phyloP scores from a whole-genome alignment of 2,888 invertebrate genomes.

The Cosmopolites sordidus region DNA sequence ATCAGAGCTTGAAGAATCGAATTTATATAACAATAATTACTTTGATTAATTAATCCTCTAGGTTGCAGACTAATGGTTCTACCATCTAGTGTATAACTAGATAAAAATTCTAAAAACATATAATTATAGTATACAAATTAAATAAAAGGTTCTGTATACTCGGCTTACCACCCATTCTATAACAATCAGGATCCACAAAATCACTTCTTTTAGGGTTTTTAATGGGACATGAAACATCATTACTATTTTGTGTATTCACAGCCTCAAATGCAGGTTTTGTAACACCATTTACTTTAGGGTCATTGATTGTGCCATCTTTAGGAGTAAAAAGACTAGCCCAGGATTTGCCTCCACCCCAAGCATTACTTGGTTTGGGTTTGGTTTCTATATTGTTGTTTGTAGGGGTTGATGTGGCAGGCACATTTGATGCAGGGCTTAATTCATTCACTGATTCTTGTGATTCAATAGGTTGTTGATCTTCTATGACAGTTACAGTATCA shows the following conservation, averaged over 20 bases:
- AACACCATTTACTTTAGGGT: conserved; percentile 29
- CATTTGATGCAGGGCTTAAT: background rate
- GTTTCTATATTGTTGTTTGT: background rate
- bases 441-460: background rate
- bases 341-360: conserved; percentile 41
- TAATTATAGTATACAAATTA: too few species aligned
- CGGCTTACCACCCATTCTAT: conserved; percentile 65
- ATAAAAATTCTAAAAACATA: conserved; percentile 69
- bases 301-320: conserved; percentile 26
- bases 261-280: conserved; percentile 20
- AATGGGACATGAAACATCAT: conserved; percentile 41
- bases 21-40: conserved; percentile 96
- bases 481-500: conserved; percentile 1
- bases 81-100: conserved; percentile 72
- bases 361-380: conserved; percentile 11
- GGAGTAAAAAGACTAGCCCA: conserved; percentile 65
- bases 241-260: conserved; percentile 29
- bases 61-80: conserved; percentile 77
- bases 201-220: conserved; percentile 49
- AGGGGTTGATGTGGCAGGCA: background rate
- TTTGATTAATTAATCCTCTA: conserved; percentile 86
- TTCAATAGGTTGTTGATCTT: background rate
- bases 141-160: conserved; percentile 1
- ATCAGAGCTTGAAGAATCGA: conserved; percentile 90
- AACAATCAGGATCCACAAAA: conserved; percentile 63